A percentile compares a stretch with the other conserved stretches of the same genome.
Evolutionary conservation across 2,888 invertebrate genomes (phyloP).

Genomic region (Slavum lentiscoides): DNA sequence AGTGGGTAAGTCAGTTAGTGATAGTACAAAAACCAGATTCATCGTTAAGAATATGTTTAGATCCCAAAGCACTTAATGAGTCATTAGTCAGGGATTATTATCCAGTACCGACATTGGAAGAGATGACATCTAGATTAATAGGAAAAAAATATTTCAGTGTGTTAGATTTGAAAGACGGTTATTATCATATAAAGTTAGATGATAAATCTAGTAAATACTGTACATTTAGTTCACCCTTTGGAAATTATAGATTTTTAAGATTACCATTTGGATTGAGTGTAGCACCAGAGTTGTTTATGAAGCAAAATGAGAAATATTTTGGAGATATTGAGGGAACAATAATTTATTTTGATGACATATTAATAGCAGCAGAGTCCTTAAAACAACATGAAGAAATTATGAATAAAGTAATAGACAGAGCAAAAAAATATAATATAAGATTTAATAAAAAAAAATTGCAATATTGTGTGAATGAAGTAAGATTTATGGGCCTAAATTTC

Average conservation of each 20-base stretch:
- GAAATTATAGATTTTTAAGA: conserved; percentile 54
- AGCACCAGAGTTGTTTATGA: conserved; percentile 54
- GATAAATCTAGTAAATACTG: conserved; percentile 54
- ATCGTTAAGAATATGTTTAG: conserved; percentile 56
- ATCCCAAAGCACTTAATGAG: conserved; percentile 55
- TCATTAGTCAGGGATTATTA: conserved; percentile 52
- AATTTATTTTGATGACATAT: conserved; percentile 39
- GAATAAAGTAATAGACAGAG: conserved; percentile 51
- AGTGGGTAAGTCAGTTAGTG: conserved; percentile 56
- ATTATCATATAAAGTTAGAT: conserved; percentile 55
- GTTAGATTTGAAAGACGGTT: conserved; percentile 54
- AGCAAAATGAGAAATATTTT: conserved; percentile 12
- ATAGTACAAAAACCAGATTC: conserved; percentile 55
- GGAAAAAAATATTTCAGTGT: conserved; percentile 54
- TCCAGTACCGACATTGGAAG: conserved; percentile 45
- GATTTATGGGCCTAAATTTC: no score
- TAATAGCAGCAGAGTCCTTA: conserved; percentile 24
- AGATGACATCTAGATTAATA: conserved; percentile 52
- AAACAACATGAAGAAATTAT: conserved; percentile 54
- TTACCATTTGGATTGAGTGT: conserved; percentile 55
- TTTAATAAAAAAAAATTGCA: no score
- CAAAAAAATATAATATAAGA: conserved; percentile 52
- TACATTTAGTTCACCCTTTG: conserved; percentile 56
- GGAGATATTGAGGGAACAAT: conserved; percentile 1
- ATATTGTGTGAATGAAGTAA: no score